These are phyloP conservation scores for Ochropacha duplaris DNA, from an alignment of 2,888 invertebrate genomes.

Conservation along the genomic window DNA sequence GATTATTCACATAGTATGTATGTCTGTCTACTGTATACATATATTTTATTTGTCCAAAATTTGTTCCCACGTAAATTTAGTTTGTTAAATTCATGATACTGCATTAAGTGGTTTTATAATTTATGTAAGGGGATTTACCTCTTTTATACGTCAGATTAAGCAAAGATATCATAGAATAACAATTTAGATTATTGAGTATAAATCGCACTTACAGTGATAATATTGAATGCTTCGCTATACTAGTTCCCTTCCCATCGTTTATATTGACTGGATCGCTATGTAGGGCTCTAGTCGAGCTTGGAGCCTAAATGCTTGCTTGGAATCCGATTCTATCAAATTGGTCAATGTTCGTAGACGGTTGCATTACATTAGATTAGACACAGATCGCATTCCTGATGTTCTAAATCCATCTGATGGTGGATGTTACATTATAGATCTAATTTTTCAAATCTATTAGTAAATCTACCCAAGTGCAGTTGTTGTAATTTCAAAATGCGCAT, in stretches of 20 bases:
- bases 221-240: neutral
- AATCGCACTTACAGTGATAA: neutral
- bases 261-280: slow-evolving; percentile 26
- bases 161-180: neutral
- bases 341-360: slow-evolving; percentile 61
- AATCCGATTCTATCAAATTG: slow-evolving; percentile 65
- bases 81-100: neutral
- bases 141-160: neutral
- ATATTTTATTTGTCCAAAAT: too few relatives aligned
- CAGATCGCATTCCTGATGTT: slow-evolving; percentile 62
- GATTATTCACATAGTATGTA: too few relatives aligned
- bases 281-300: slow-evolving; percentile 40
- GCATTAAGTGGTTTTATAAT: neutral
- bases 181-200: neutral
- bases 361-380: slow-evolving; percentile 76
- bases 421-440: slow-evolving; percentile 7
- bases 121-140: neutral
- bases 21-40: too few relatives aligned
- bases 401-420: slow-evolving; percentile 29
- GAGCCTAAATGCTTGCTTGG: slow-evolving; percentile 66
- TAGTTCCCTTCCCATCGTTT: neutral
- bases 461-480: too few relatives aligned
- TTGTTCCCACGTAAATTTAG: too few relatives aligned
- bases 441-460: too few relatives aligned
- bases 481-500: too few relatives aligned